phyloP scores from a whole-genome alignment of 2,797 vertebrate genomes.

The Crax fasciolata region DNA sequence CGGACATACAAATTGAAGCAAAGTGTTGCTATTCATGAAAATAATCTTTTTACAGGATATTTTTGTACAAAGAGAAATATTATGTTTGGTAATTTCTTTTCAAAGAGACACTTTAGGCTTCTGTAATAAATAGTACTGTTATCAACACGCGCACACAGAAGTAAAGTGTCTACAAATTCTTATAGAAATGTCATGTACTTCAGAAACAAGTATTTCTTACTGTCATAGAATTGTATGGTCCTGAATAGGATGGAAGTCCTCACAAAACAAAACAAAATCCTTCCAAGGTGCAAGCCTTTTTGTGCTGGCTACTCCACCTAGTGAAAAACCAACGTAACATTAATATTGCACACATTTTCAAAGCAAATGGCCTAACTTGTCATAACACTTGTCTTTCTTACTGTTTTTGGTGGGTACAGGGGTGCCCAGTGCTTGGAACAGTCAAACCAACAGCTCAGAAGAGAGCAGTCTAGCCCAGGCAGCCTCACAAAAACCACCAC shows the following conservation, averaged over 20 bases:
- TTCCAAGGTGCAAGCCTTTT: conserved; percentile 32
- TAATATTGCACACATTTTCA: not conserved
- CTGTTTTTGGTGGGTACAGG: not conserved
- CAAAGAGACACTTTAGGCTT: conserved; percentile 64
- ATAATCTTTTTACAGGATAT: conserved; percentile 67
- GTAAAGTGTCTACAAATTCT: conserved; percentile 56
- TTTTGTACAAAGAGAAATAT: conserved; percentile 46
- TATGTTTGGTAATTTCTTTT: conserved; percentile 75
- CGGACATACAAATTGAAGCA: conserved; percentile 54
- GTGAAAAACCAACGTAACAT: not conserved
- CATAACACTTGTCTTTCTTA: not conserved
- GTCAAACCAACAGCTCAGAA: not conserved
- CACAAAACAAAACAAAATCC: not conserved
- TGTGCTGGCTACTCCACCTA: not conserved
- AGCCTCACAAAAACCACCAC: not conserved
- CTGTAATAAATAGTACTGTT: conserved; percentile 65
- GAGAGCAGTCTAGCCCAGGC: not conserved
- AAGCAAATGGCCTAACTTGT: not conserved
- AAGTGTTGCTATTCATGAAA: conserved; percentile 69
- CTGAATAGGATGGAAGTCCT: conserved; percentile 26
- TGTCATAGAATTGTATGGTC: not conserved
- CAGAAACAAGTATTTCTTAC: conserved; percentile 48
- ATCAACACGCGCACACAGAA: conserved; percentile 55
- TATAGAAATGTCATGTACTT: conserved; percentile 28
- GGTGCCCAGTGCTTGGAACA: not conserved